Conservation (phyloP, 2,113 vertebrate genomes). For the Campylomormyrus tamandua region DNA sequence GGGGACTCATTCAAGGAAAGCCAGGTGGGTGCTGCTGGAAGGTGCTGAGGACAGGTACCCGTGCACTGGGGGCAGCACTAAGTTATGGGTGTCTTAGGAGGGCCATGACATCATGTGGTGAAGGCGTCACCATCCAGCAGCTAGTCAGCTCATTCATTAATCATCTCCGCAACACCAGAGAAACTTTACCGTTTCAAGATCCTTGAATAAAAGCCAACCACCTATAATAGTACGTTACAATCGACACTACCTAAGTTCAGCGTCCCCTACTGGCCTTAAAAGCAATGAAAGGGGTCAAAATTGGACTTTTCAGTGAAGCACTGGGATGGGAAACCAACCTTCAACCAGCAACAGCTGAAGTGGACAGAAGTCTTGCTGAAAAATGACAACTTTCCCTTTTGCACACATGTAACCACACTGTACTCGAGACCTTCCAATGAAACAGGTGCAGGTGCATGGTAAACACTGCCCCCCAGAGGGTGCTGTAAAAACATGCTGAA, state of each 20-base stretch:
- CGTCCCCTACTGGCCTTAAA: background rate
- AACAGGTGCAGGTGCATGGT: background rate
- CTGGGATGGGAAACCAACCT: background rate
- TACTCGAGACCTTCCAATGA: constrained; percentile 24
- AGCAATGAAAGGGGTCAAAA: background rate
- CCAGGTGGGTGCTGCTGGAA: background rate
- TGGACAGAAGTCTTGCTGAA: background rate
- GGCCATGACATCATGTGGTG: background rate
- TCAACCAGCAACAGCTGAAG: background rate
- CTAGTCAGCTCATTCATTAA: background rate
- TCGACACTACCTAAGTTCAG: background rate
- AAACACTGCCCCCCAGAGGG: background rate
- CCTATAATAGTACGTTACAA: background rate
- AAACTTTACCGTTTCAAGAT: background rate
- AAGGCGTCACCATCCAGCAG: background rate
- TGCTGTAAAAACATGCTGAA: background rate
- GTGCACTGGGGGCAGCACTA: background rate
- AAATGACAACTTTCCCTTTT: background rate
- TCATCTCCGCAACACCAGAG: background rate
- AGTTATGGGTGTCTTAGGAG: background rate
- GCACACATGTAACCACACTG: constrained; percentile 26
- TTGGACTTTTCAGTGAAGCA: background rate
- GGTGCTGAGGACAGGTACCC: background rate
- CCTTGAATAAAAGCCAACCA: background rate
- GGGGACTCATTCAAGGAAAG: background rate